These are phyloP conservation scores for Dione vanillae DNA, from an alignment of 2,888 invertebrate genomes.

Conservation along the genomic window DNA sequence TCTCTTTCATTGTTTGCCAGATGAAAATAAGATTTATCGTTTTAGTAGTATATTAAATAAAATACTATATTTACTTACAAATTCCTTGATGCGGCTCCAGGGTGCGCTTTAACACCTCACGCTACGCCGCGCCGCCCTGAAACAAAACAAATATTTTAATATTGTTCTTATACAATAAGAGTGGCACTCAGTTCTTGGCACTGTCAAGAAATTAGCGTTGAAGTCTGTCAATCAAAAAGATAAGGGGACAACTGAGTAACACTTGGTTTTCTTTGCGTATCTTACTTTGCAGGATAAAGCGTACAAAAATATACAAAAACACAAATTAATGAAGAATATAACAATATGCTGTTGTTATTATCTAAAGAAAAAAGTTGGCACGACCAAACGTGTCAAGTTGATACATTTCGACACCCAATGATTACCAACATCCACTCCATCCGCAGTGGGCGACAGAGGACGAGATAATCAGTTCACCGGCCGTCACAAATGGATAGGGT, in stretches of 20 bases:
- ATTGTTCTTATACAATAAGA: too few species aligned
- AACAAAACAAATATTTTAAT: conserved; percentile 56
- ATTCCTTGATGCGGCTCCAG: conserved; percentile 75
- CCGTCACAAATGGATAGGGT: conserved; percentile 25
- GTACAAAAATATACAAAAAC: not conserved
- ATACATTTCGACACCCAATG: conserved; percentile 33
- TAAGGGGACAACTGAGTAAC: too few species aligned
- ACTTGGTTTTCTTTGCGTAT: too few species aligned
- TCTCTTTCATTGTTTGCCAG: too few species aligned
- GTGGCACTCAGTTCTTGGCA: too few species aligned
- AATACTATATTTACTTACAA: conserved; percentile 60
- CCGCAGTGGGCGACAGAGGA: conserved; percentile 52
- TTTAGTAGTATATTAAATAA: not conserved
- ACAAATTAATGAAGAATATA: not conserved
- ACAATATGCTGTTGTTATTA: not conserved
- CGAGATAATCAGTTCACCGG: conserved; percentile 59
- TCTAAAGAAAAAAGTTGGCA: conserved; percentile 3
- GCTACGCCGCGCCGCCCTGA: conserved; percentile 72
- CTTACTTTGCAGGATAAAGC: too few species aligned
- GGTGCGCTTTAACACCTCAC: conserved; percentile 68
- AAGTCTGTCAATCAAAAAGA: too few species aligned
- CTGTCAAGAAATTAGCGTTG: too few species aligned
- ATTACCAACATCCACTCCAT: conserved; percentile 23
- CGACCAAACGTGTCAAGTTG: conserved; percentile 8
- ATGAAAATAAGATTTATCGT: not conserved